Evolutionary conservation across 2,113 vertebrate genomes (phyloP), one percentile per base, ranked within the genome.

Genomic region (Aspidoscelis tigris): DNA sequence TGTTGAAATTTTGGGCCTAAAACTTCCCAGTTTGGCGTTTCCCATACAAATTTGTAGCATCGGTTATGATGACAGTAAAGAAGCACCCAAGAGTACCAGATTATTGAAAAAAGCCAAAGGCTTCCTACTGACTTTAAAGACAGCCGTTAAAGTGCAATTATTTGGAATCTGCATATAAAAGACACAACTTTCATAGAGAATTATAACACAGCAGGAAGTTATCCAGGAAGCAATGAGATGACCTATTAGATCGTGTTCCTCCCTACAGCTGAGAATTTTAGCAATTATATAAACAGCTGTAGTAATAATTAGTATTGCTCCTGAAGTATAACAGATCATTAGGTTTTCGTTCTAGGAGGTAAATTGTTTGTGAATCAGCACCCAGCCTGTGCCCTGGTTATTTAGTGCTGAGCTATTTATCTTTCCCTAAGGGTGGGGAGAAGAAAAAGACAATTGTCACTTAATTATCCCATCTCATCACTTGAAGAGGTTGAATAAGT

Each of bases 361-460:
- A 84, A 92, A 91, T 47, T 75, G 44, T 87, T 85, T 73, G 22
- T 53, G 68, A 81, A 58, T 82, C 83, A 20, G 3, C 80, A 79
- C 83, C 83, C 75, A 73, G 87, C 76, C 81, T 91, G 70, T 53
- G 76, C 81, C 74, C 68, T 87, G 85, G 39, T 26, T 89, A 55
- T 84, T 88, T 89, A 88, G 84, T 91, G 78, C 86, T 69, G 76
- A 86, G 72, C 80, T 72, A 88, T 84, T 86, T 89, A 68, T 91
- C 91, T 89, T 64, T 80, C 78, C 24, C 68, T 85, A 73, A 77
- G 12, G 26, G 86, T 44, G 21, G 20, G 88, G 61, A 18, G 41
- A 11, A 55, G 77, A 81, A 64, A 76, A 80, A n/a, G 81, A 44
- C 82, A 88, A 89, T 88, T 79, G 78, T 71, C 14, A 50, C 72